Conservation (phyloP, 2,797 vertebrate species). For the Myotis vivesi region DNA sequence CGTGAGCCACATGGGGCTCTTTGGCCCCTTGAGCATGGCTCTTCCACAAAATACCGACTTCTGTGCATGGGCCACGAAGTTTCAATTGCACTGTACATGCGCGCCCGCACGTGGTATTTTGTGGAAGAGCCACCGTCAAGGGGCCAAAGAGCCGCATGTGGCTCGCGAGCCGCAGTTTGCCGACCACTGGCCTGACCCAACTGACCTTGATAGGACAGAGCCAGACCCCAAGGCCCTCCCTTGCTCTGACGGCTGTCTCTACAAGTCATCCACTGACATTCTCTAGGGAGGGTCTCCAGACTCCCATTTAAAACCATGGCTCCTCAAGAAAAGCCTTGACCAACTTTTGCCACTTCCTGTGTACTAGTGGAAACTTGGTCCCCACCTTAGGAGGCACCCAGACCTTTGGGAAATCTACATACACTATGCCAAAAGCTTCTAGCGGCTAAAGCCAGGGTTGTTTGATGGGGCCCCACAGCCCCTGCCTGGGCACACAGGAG, state of each 20-base stretch:
- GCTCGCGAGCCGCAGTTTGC: too few relatives aligned
- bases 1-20: too few relatives aligned
- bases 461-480: background rate
- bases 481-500: background rate
- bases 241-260: background rate
- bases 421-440: background rate
- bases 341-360: background rate
- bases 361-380: background rate
- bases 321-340: background rate
- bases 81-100: too few relatives aligned
- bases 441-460: background rate
- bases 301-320: background rate
- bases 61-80: too few relatives aligned
- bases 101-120: too few relatives aligned
- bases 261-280: background rate
- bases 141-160: too few relatives aligned
- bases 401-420: background rate
- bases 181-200: background rate
- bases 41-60: too few relatives aligned
- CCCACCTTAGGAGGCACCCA: too few relatives aligned
- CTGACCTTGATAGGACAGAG: background rate
- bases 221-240: background rate
- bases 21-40: too few relatives aligned
- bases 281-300: background rate
- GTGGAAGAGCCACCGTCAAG: too few relatives aligned